Evolutionary conservation across 2,888 invertebrate species (phyloP).

Genomic region (Drosophila multiciliata): DNA sequence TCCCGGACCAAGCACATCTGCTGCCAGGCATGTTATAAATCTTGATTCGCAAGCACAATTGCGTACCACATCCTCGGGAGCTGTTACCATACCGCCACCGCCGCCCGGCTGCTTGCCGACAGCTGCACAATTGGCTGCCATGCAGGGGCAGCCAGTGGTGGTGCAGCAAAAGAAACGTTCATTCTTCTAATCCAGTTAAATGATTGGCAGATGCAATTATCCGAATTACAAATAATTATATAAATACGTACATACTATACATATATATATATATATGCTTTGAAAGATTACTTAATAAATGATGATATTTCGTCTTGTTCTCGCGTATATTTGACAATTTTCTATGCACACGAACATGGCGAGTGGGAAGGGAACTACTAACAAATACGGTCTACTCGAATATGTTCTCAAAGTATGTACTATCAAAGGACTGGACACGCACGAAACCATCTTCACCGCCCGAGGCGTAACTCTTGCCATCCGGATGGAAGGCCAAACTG

Average conservation of each 20-base stretch:
- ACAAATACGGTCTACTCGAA: constrained; percentile 73
- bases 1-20: constrained; percentile 66
- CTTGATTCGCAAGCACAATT: constrained; percentile 76
- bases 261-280: constrained; percentile 29
- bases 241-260: constrained; percentile 2
- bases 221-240: constrained; percentile 47
- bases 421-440: constrained; percentile 97
- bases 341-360: constrained; percentile 72
- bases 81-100: constrained; percentile 83
- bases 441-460: constrained; percentile 99
- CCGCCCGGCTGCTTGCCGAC: constrained; percentile 84
- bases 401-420: constrained; percentile 93
- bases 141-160: constrained; percentile 83
- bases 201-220: constrained; percentile 9
- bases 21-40: constrained; percentile 58
- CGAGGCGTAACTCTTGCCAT: constrained; percentile 97
- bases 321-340: constrained; percentile 78
- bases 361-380: constrained; percentile 38
- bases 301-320: constrained; percentile 75
- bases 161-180: constrained; percentile 78
- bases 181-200: constrained; percentile 66
- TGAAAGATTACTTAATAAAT: constrained; percentile 57
- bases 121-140: constrained; percentile 83
- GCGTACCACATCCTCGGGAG: constrained; percentile 69
- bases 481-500: constrained; percentile 98